Evolutionary conservation across 2,113 vertebrate genomes (phyloP), one percentile per base, ranked within the genome.

Genomic region (Narcine bancroftii): DNA sequence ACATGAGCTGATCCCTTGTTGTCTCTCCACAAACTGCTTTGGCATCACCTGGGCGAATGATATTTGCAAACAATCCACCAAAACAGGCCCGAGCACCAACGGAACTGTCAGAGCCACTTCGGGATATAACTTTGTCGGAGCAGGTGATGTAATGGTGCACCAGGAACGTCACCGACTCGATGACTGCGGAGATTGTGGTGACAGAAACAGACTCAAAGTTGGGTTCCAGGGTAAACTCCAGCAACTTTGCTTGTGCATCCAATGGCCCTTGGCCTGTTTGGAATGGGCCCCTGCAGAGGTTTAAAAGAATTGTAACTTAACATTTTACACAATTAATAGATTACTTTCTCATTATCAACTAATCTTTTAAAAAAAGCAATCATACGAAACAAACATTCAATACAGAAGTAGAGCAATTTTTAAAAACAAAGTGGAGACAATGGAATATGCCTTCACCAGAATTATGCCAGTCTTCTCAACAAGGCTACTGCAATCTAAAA

Each of bases 121-220:
- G 97, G 79, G 99, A 99, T 93, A 98, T 97, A 0, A 99, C 96
- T 95, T 99, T 99, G 94, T 99, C 99, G 0, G 98, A 98, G 95
- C 98, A 99, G 0, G 99, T 99, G 93, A 99, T 99, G 94, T 99
- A 99, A 94, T 99, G 98, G 94, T 99, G 99, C 83, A 99, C 99
- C 92, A 99, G 95, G 93, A 99, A 99, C 0, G 99, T 99, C 94
- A 99, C 96, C 6, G 99, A 99, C 94, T 99, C 99, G 19, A 99
- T 98, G 53, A 99, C 98, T 21, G 98, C 96, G 92, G 97, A 98
- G 95, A 99, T 99, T 92, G 98, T 98, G 94, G 97, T 97, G 92
- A 99, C 98, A 0, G 98, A 98, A 92, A 99, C 99, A 77, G 97
- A 97, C 95, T 99, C 99, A 92, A 99, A 99, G 95, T 98, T 99